phyloP scores from a whole-genome alignment of 2,797 vertebrate genomes.

The Remorina albescens region DNA sequence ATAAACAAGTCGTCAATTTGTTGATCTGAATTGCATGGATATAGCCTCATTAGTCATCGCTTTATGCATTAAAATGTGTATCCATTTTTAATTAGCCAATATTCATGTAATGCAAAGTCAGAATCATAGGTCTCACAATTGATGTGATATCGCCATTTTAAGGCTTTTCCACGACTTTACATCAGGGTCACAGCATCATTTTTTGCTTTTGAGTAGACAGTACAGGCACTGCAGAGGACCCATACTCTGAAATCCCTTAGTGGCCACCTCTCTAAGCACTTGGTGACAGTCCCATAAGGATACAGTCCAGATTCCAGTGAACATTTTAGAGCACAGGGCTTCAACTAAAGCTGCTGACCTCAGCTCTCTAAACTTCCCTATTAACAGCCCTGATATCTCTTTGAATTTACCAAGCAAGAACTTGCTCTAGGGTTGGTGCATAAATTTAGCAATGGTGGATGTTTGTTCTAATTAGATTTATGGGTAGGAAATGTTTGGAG shows the following conservation, averaged over 20 bases:
- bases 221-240: slow-evolving; percentile 32
- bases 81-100: too few species aligned
- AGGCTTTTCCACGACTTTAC: slow-evolving; percentile 27
- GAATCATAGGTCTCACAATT: neutral
- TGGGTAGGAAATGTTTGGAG: slow-evolving; percentile 75
- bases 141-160: slow-evolving; percentile 9
- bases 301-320: slow-evolving; percentile 56
- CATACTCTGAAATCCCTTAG: slow-evolving; percentile 53
- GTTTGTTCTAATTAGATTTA: slow-evolving; percentile 81
- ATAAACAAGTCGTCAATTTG: slow-evolving; percentile 5
- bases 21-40: neutral
- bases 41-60: neutral
- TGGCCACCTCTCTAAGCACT: slow-evolving; percentile 67
- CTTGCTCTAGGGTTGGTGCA: slow-evolving; percentile 68
- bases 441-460: slow-evolving; percentile 75
- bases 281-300: slow-evolving; percentile 66
- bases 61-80: neutral
- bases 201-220: slow-evolving; percentile 41
- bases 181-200: slow-evolving; percentile 7
- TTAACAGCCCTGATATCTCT: slow-evolving; percentile 74
- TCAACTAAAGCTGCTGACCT: slow-evolving; percentile 80
- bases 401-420: slow-evolving; percentile 72
- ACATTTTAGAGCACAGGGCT: slow-evolving; percentile 60
- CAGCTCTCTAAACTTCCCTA: slow-evolving; percentile 77
- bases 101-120: neutral